Evolutionary conservation across 2,113 vertebrate genomes (phyloP).

Genomic region (Abramis brama): DNA sequence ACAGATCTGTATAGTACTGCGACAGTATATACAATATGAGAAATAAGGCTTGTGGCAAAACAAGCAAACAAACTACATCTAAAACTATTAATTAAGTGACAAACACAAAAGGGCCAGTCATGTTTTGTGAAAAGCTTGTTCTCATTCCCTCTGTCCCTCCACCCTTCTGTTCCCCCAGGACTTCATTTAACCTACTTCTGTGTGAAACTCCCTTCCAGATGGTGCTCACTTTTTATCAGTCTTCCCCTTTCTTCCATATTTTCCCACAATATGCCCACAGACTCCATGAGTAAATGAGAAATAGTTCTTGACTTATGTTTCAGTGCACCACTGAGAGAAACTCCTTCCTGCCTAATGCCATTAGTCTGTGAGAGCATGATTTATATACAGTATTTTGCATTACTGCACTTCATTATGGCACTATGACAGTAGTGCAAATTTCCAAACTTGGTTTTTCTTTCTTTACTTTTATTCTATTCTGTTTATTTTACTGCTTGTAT

Average conservation of each 20-base stretch:
- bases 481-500: not conserved
- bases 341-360: not conserved
- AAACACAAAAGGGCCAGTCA: not conserved
- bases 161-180: slow-evolving; percentile 31
- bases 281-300: not conserved
- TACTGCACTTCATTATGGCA: not conserved
- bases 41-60: not conserved
- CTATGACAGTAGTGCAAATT: not conserved
- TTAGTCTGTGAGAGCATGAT: not conserved
- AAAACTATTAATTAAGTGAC: not conserved
- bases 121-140: slow-evolving; percentile 15
- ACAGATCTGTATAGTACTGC: not conserved
- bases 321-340: not conserved
- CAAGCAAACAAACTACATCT: not conserved
- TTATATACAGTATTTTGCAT: slow-evolving; percentile 6
- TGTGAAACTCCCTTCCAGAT: slow-evolving; percentile 44
- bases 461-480: not conserved
- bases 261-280: slow-evolving; percentile 5
- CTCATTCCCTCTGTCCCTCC: not conserved
- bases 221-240: slow-evolving; percentile 39
- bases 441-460: not conserved
- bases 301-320: not conserved
- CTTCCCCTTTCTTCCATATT: slow-evolving; percentile 34
- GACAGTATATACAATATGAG: not conserved
- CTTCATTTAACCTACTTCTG: slow-evolving; percentile 50